Conservation (phyloP, 92 coral and sea anemone genomes). For the Hydrozoanthus gracilis region DNA sequence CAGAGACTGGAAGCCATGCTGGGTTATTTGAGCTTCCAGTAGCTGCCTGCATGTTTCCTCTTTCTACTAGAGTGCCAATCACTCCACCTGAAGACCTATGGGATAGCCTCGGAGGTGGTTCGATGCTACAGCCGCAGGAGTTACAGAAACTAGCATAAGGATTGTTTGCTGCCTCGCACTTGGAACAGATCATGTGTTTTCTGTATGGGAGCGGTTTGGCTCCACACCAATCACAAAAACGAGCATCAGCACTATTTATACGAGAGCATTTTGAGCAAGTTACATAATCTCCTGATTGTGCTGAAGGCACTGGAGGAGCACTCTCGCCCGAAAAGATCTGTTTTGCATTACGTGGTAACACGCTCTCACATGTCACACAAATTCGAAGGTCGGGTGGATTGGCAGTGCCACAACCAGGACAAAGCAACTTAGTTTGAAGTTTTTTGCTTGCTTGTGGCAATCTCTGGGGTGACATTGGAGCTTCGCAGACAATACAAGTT, state of each 20-base stretch:
- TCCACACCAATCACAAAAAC: constrained; percentile 99
- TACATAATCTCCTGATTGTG: constrained; percentile 79
- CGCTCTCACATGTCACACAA: constrained; percentile 93
- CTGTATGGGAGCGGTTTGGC: constrained; percentile 81
- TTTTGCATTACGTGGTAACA: constrained; percentile 85
- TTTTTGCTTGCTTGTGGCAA: constrained; percentile 90
- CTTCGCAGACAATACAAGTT: constrained; percentile 90
- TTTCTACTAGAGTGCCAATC: constrained; percentile 94
- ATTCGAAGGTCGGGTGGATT: constrained; percentile 90
- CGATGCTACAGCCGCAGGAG: constrained; percentile 91
- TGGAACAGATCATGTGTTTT: constrained; percentile 80
- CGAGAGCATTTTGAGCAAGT: constrained; percentile 95
- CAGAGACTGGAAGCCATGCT: constrained; percentile 94
- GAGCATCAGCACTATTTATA: constrained; percentile 94
- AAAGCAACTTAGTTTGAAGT: constrained; percentile 81
- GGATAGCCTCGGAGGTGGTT: constrained; percentile 93
- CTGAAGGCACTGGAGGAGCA: constrained; percentile 95
- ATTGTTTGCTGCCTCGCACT: constrained; percentile 84
- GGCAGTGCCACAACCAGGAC: constrained; percentile 91
- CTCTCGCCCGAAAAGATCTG: constrained; percentile 81
- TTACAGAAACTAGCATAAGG: constrained; percentile 86
- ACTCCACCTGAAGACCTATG: constrained; percentile 74
- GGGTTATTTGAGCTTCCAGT: constrained; percentile 66
- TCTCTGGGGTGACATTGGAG: constrained; percentile 94
- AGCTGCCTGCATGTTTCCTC: constrained; percentile 67